These are phyloP conservation scores for Aphelocoma coerulescens DNA, from an alignment of 2,113 vertebrate species.

Conservation along the genomic window DNA sequence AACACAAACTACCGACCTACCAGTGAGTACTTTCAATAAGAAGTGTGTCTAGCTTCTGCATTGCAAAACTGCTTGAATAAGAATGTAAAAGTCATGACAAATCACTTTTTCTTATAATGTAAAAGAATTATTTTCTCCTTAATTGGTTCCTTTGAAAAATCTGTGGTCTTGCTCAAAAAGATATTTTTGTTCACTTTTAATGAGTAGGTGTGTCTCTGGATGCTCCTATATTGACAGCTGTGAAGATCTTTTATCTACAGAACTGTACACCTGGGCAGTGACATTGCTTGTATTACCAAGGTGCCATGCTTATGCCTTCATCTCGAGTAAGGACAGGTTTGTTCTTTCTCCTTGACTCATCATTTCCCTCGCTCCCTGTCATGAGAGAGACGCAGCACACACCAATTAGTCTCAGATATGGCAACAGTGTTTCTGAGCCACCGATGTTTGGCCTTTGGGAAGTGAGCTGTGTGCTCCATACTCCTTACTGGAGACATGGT, in stretches of 20 bases:
- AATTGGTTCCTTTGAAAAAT: slow-evolving; percentile 34
- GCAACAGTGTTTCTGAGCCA: background rate
- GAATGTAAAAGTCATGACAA: slow-evolving; percentile 5
- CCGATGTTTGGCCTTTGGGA: background rate
- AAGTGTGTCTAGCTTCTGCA: background rate
- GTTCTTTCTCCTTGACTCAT: slow-evolving; percentile 1
- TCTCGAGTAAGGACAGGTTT: background rate
- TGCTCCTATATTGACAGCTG: background rate
- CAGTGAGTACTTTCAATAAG: background rate
- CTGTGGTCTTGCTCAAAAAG: background rate
- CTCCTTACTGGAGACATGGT: background rate
- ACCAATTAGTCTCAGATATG: slow-evolving; percentile 33
- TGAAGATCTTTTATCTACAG: background rate
- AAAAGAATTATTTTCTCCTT: slow-evolving; percentile 10
- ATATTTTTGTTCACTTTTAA: slow-evolving; percentile 23
- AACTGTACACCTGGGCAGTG: background rate
- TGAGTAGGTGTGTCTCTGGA: background rate
- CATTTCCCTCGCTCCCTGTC: background rate
- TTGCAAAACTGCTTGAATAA: slow-evolving; percentile 22
- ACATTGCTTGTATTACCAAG: background rate
- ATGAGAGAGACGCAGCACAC: background rate
- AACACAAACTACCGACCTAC: background rate
- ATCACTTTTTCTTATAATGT: background rate
- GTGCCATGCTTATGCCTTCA: background rate
- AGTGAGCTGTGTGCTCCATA: background rate